Conservation (phyloP, 2,797 vertebrate species). For the Paguma larvata region DNA sequence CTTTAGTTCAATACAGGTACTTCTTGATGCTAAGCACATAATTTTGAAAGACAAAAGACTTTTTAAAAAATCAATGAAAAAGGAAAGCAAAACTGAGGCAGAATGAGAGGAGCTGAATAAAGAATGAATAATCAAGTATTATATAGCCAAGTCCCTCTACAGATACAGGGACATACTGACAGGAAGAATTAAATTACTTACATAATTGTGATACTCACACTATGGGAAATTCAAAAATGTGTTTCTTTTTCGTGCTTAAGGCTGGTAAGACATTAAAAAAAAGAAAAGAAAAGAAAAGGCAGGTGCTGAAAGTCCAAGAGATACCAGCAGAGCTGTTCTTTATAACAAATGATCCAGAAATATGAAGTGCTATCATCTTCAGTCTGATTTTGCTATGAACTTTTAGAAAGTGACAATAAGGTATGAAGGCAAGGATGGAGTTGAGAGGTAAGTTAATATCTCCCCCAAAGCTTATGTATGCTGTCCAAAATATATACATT, state of each 20-base stretch:
- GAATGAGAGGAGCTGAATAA: not conserved
- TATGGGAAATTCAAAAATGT: not conserved
- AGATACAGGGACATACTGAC: not conserved
- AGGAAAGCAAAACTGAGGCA: constrained; percentile 5
- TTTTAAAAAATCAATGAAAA: constrained; percentile 34
- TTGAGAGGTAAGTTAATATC: constrained; percentile 78
- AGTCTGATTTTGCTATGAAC: constrained; percentile 5
- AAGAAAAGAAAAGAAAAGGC: not conserved
- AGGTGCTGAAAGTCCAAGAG: not conserved
- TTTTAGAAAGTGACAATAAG: constrained; percentile 36
- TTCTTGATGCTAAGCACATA: constrained; percentile 7
- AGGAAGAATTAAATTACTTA: not conserved
- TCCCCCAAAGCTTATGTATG: constrained; percentile 73
- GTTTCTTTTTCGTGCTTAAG: not conserved
- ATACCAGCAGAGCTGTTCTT: not conserved
- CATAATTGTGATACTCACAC: not conserved
- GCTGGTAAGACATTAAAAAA: not conserved
- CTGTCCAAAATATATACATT: constrained; percentile 79
- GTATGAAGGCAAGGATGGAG: constrained; percentile 77
- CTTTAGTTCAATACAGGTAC: not conserved
- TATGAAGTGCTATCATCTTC: not conserved
- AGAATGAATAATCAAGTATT: not conserved
- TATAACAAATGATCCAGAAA: constrained; percentile 3
- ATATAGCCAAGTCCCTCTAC: not conserved
- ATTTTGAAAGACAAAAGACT: constrained; percentile 52